Conservation (phyloP, 2,888 invertebrate genomes). For the Plusia festucae region DNA sequence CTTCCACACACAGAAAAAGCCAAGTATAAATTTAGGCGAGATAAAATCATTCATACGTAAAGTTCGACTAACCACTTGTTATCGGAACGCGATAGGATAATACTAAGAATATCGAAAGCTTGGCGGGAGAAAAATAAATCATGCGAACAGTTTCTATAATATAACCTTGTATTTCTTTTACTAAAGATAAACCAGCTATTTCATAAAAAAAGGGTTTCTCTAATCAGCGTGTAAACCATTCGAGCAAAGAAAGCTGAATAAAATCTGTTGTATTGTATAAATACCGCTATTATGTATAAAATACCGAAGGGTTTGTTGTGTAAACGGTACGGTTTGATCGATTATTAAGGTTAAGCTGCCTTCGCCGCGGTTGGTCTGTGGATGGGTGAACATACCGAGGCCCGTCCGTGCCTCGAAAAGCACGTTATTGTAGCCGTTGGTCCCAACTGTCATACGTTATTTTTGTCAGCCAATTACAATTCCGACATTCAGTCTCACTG, state of each 20-base stretch:
- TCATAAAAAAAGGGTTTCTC: neutral
- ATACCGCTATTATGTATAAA: neutral
- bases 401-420: no score
- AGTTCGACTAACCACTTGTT: slow-evolving; percentile 19
- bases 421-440: no score
- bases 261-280: neutral
- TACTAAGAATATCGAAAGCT: slow-evolving; percentile 15
- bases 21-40: neutral
- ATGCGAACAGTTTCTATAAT: slow-evolving; percentile 1
- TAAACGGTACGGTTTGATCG: no score
- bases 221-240: neutral
- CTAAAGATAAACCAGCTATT: neutral
- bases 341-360: no score
- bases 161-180: slow-evolving; percentile 6
- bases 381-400: no score
- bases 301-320: neutral
- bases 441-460: no score
- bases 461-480: no score
- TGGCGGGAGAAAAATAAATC: slow-evolving; percentile 11
- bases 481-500: no score
- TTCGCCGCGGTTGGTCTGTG: no score
- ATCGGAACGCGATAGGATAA: neutral
- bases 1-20: neutral
- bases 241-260: neutral
- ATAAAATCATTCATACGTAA: slow-evolving; percentile 2